Evolutionary conservation across 1,140 invertebrate species (phyloP).

Genomic region (Drosophila pachea): DNA sequence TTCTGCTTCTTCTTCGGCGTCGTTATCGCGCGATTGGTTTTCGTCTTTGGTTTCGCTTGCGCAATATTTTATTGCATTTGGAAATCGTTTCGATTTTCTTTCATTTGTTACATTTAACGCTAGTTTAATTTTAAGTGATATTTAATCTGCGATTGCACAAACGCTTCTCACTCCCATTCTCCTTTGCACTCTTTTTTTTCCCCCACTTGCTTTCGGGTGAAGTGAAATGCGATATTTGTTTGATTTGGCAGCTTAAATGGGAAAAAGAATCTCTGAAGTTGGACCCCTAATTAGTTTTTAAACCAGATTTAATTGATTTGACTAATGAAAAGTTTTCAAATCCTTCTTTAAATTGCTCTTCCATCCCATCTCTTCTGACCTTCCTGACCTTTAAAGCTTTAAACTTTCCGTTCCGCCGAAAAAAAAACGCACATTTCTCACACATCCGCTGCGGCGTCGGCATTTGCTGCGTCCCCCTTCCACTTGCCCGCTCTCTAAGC

Average conservation of each 20-base stretch:
- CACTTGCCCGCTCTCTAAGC: constrained; percentile 19
- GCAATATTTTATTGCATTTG: constrained; percentile 72
- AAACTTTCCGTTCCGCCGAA: background rate
- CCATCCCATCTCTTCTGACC: no score
- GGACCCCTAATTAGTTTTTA: background rate
- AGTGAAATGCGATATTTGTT: constrained; percentile 35
- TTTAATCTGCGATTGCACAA: constrained; percentile 61
- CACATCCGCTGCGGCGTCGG: constrained; percentile 42
- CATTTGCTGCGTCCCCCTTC: constrained; percentile 9
- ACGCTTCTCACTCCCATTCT: background rate
- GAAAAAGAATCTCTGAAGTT: background rate
- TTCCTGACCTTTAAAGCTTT: constrained; percentile 5
- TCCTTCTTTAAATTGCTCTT: no score
- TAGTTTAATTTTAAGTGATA: constrained; percentile 76
- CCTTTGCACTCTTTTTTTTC: background rate
- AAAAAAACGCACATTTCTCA: constrained; percentile 44
- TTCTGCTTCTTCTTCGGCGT: constrained; percentile 8
- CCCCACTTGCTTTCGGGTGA: constrained; percentile 1
- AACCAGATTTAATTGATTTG: background rate
- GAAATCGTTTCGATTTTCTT: constrained; percentile 70
- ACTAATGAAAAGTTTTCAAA: no score
- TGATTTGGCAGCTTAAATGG: background rate
- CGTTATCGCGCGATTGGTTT: constrained; percentile 67
- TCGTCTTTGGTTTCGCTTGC: constrained; percentile 42
- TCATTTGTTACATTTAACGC: constrained; percentile 75